These are phyloP conservation scores for Hecatera dysodea DNA, from an alignment of 2,888 invertebrate genomes.

Conservation along the genomic window DNA sequence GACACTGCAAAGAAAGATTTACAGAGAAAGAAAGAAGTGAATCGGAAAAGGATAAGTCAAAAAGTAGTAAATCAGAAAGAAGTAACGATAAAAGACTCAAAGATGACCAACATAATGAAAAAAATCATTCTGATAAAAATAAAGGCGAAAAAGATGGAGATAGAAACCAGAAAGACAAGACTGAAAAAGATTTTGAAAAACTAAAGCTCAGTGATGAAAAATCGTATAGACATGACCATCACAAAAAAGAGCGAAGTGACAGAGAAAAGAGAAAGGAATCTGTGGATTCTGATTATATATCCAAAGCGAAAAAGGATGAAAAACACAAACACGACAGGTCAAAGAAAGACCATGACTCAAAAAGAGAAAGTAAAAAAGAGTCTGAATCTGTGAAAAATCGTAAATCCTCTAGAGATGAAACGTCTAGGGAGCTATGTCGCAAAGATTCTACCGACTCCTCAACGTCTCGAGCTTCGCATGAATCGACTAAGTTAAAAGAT, in stretches of 20 bases:
- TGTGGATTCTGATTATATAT: slow-evolving; percentile 71
- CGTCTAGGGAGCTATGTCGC: slow-evolving; percentile 82
- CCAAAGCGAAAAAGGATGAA: slow-evolving; percentile 85
- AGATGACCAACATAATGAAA: slow-evolving; percentile 69
- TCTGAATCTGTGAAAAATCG: slow-evolving; percentile 80
- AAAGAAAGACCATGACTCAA: slow-evolving; percentile 83
- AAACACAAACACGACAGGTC: slow-evolving; percentile 86
- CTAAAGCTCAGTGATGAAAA: slow-evolving; percentile 81
- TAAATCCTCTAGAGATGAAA: slow-evolving; percentile 87
- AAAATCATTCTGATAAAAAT: slow-evolving; percentile 71
- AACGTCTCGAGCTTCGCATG: slow-evolving; percentile 86
- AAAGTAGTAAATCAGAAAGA: slow-evolving; percentile 77
- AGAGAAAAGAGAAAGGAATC: slow-evolving; percentile 83
- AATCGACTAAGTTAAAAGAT: slow-evolving; percentile 84
- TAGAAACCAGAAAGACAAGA: slow-evolving; percentile 75
- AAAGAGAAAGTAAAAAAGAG: slow-evolving; percentile 87
- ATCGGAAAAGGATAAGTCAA: slow-evolving; percentile 75
- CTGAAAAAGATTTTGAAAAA: slow-evolving; percentile 79
- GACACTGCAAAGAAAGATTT: slow-evolving; percentile 78
- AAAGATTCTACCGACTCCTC: slow-evolving; percentile 90
- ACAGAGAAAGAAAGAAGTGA: slow-evolving; percentile 84
- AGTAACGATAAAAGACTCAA: slow-evolving; percentile 79
- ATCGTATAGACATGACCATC: slow-evolving; percentile 86
- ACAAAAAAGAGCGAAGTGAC: slow-evolving; percentile 86
- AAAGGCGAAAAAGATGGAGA: slow-evolving; percentile 78